Conservation (phyloP, 2,113 vertebrate species). For the Sander lucioperca region DNA sequence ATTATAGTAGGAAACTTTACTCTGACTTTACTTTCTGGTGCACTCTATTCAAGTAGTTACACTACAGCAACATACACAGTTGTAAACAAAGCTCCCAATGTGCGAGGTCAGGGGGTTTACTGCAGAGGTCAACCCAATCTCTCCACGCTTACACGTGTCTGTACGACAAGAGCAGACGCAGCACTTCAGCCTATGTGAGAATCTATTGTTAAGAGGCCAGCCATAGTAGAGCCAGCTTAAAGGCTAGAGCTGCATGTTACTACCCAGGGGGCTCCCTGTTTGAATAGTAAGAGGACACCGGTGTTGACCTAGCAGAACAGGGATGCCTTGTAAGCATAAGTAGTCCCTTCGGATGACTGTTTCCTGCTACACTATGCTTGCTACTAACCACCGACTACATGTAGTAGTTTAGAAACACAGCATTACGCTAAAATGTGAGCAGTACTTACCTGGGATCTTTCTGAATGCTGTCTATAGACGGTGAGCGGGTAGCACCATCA, state of each 20-base stretch:
- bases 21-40: slow-evolving; percentile 10
- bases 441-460: slow-evolving; percentile 93
- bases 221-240: slow-evolving; percentile 58
- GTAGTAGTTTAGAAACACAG: slow-evolving; percentile 8
- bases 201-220: slow-evolving; percentile 61
- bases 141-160: slow-evolving; percentile 32
- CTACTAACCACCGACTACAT: slow-evolving; percentile 17
- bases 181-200: slow-evolving; percentile 66
- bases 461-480: slow-evolving; percentile 98
- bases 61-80: slow-evolving; percentile 25
- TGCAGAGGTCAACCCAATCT: slow-evolving; percentile 38
- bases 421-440: background rate
- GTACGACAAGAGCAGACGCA: slow-evolving; percentile 52
- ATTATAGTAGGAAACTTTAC: slow-evolving; percentile 3
- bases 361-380: slow-evolving; percentile 5
- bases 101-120: slow-evolving; percentile 63
- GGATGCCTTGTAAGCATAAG: slow-evolving; percentile 64
- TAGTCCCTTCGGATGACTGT: slow-evolving; percentile 37
- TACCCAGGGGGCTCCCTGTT: slow-evolving; percentile 64
- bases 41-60: slow-evolving; percentile 27
- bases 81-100: slow-evolving; percentile 68
- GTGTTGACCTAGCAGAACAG: slow-evolving; percentile 76
- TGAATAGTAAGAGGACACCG: slow-evolving; percentile 73
- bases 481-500: slow-evolving; percentile 91
- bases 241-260: slow-evolving; percentile 52